Evolutionary conservation across 2,888 invertebrate species (phyloP), one percentile per base, ranked within the genome.

Genomic region (Parascotia fuliginaria): DNA sequence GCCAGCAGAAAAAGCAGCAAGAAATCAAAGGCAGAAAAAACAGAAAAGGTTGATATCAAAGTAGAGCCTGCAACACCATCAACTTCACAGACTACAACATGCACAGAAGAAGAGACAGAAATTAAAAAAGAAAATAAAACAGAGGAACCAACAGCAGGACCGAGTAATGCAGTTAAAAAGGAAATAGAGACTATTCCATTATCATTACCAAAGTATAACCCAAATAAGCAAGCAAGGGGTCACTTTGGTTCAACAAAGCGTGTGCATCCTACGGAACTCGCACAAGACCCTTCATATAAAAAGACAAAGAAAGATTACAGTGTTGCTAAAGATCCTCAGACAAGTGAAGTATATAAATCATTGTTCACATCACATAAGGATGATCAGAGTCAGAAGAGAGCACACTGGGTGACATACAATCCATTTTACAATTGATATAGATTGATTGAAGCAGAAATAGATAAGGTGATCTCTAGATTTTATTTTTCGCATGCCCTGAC

Each of bases 321-420:
- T 79, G 95, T 99, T 24, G 97, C 98, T 0, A 95, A 96, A 51
- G 98, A 99, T 87, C 97, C 98, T 0, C 96, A 96, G 69, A 96
- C 96, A 3, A 96, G 96, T 52, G 96, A 97, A 84, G 98, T 98
- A 0, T 98, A 96, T 79, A 99, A 99, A 84, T 98, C 98, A 1
- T 84, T 99, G 42, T 99, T 99, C 78, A 99, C 98, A 0, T 95
- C 96, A 6, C 98, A 98, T 78, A 94, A 96, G 74, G 95, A 94
- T 44, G 99, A 98, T 46, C 94, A 96, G 70, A 95, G 96, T 42
- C 98, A 99, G 81, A 94, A 95, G 34, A 95, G 96, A 67, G 98
- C 98, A 1, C 98, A 99, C 82, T 99, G 99, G 99, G 95, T 99
- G 45, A 99, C 99, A 0, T 98, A 98, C 75, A 99, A 99, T 93